Conservation (phyloP, 1,140 invertebrate genomes). For the Sinella curviseta region DNA sequence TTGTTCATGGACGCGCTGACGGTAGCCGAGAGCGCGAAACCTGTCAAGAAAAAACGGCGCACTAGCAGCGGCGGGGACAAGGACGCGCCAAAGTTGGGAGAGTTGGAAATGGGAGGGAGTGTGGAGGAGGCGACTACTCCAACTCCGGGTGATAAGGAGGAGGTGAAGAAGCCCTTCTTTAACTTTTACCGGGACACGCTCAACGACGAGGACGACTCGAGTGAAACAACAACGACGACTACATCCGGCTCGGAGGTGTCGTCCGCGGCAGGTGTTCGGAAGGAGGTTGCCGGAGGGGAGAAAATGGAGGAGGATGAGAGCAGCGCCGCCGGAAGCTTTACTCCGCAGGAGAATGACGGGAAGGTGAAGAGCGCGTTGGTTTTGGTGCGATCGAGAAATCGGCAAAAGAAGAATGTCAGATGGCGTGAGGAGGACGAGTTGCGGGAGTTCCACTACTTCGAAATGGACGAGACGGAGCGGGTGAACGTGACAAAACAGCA, state of each 20-base stretch:
- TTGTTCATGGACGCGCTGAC: slow-evolving; percentile 89
- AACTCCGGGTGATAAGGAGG: neutral
- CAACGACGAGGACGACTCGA: slow-evolving; percentile 58
- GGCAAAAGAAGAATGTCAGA: slow-evolving; percentile 75
- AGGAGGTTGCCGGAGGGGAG: slow-evolving; percentile 38
- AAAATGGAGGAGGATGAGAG: slow-evolving; percentile 51
- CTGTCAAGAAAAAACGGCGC: slow-evolving; percentile 73
- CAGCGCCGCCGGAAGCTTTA: slow-evolving; percentile 31
- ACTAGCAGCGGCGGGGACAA: slow-evolving; percentile 65
- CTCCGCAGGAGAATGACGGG: slow-evolving; percentile 37
- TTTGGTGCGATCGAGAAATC: slow-evolving; percentile 66
- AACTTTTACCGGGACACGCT: slow-evolving; percentile 91
- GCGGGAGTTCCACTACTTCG: slow-evolving; percentile 81
- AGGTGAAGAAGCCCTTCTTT: slow-evolving; percentile 47
- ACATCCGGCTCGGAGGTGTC: neutral
- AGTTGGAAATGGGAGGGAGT: slow-evolving; percentile 60
- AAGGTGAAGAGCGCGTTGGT: slow-evolving; percentile 65
- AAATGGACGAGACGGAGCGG: slow-evolving; percentile 89
- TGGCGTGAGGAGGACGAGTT: slow-evolving; percentile 81
- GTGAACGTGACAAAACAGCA: slow-evolving; percentile 84
- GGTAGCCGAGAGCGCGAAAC: slow-evolving; percentile 63
- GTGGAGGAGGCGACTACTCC: slow-evolving; percentile 50
- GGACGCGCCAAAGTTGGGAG: slow-evolving; percentile 39
- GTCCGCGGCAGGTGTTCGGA: neutral
- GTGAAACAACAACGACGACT: no score